Evolutionary conservation across 2,888 invertebrate species (phyloP).

Genomic region (Gandaritis pyraliata): DNA sequence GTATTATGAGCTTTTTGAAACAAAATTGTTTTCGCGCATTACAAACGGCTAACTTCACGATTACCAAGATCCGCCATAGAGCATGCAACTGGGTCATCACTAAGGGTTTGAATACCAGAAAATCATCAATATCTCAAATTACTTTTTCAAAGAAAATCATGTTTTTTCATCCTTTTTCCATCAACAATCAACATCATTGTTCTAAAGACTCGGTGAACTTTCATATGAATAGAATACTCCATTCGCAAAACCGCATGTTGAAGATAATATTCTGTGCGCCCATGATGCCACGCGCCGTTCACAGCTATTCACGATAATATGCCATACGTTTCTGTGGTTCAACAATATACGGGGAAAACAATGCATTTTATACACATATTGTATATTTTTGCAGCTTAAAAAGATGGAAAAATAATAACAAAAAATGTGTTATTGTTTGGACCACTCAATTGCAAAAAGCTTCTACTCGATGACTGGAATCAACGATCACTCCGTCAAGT

Average conservation of each 20-base stretch:
- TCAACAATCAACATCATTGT: neutral
- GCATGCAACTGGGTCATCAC: too few species aligned
- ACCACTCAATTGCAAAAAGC: too few species aligned
- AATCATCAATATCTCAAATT: too few species aligned
- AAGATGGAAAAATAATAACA: neutral
- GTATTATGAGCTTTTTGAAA: too few species aligned
- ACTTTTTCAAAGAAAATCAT: too few species aligned
- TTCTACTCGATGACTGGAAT: too few species aligned
- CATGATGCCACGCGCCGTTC: neutral
- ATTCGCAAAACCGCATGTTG: slow-evolving; percentile 10
- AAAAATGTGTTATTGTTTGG: neutral
- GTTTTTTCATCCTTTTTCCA: too few species aligned
- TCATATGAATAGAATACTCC: neutral
- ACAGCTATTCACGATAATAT: slow-evolving; percentile 10
- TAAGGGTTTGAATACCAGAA: too few species aligned
- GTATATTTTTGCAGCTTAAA: slow-evolving; percentile 5
- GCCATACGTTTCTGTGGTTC: slow-evolving; percentile 12
- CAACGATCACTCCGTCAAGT: too few species aligned
- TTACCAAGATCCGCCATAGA: too few species aligned
- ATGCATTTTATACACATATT: slow-evolving; percentile 16
- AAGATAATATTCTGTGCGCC: slow-evolving; percentile 5
- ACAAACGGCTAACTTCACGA: too few species aligned
- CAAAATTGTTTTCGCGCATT: too few species aligned
- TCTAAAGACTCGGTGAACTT: neutral
- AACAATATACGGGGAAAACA: slow-evolving; percentile 17